Conservation (phyloP, 2,888 invertebrate genomes). For the Fragum whitleyi region DNA sequence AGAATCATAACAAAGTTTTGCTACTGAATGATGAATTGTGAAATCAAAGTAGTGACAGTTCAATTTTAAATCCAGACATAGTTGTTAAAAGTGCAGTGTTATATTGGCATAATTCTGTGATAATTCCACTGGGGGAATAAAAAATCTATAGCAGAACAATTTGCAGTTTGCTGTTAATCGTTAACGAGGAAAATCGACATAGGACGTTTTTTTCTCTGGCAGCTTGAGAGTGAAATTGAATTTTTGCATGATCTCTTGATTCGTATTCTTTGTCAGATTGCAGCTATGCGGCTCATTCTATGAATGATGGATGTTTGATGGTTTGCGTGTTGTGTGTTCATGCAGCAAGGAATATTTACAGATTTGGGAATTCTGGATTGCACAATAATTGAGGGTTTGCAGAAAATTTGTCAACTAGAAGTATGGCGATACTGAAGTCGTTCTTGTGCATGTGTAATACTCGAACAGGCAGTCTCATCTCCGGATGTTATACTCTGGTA, state of each 20-base stretch:
- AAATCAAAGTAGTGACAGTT: not conserved
- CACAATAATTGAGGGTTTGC: not conserved
- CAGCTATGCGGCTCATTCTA: not conserved
- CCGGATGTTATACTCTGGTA: slow-evolving; percentile 70
- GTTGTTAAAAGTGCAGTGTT: slow-evolving; percentile 6
- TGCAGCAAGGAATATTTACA: not conserved
- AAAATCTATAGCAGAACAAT: slow-evolving; percentile 2
- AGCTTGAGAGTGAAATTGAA: slow-evolving; percentile 2
- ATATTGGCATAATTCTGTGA: slow-evolving; percentile 10
- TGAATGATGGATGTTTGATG: slow-evolving; percentile 8
- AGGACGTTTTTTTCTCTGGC: slow-evolving; percentile 1
- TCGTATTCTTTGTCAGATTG: not conserved
- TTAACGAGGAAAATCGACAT: not conserved
- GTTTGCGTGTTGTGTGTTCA: not conserved
- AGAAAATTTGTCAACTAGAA: not conserved
- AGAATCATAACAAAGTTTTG: no score
- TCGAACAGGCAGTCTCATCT: slow-evolving; percentile 67
- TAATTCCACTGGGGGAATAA: slow-evolving; percentile 1
- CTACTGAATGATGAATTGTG: not conserved
- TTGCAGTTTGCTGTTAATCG: slow-evolving; percentile 1
- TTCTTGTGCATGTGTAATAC: slow-evolving; percentile 70
- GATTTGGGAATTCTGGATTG: no score
- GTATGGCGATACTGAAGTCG: slow-evolving; percentile 67
- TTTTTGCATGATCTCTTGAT: slow-evolving; percentile 10
- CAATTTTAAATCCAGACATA: not conserved